These are phyloP conservation scores for Plotosus lineatus DNA, from an alignment of 2,113 vertebrate genomes.

Conservation along the genomic window DNA sequence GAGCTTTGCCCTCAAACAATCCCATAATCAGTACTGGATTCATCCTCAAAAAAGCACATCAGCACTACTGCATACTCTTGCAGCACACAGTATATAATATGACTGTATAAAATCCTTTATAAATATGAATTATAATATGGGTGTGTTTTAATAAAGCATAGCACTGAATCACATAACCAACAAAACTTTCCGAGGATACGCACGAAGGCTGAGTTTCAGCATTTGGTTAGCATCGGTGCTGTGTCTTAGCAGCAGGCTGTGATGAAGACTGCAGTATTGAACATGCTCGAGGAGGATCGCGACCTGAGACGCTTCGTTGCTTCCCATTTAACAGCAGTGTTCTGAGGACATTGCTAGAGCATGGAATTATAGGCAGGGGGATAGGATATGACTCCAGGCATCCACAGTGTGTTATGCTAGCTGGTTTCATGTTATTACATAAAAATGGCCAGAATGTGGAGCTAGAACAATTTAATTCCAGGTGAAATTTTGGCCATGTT, in stretches of 20 bases:
- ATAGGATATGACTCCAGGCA: not conserved
- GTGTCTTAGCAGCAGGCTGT: not conserved
- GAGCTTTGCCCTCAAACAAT: not conserved
- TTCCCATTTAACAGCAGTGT: not conserved
- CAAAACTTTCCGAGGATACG: not conserved
- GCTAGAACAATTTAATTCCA: not conserved
- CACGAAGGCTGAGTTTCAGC: not conserved
- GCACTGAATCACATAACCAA: not conserved
- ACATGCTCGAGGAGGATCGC: no score
- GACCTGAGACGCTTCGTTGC: conserved; percentile 6
- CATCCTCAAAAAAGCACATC: no score
- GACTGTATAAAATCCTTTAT: no score
- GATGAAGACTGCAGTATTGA: not conserved
- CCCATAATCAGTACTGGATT: not conserved
- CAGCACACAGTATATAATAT: no score
- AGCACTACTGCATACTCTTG: no score
- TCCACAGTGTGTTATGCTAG: not conserved
- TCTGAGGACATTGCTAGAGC: not conserved
- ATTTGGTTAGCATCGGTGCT: not conserved
- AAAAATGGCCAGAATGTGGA: not conserved
- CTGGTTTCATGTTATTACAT: not conserved
- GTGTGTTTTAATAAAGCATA: not conserved
- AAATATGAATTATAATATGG: not conserved
- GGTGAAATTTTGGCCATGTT: not conserved
- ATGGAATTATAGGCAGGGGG: not conserved